Evolutionary conservation across 2,113 vertebrate genomes (phyloP).

Genomic region (Cervus canadensis): DNA sequence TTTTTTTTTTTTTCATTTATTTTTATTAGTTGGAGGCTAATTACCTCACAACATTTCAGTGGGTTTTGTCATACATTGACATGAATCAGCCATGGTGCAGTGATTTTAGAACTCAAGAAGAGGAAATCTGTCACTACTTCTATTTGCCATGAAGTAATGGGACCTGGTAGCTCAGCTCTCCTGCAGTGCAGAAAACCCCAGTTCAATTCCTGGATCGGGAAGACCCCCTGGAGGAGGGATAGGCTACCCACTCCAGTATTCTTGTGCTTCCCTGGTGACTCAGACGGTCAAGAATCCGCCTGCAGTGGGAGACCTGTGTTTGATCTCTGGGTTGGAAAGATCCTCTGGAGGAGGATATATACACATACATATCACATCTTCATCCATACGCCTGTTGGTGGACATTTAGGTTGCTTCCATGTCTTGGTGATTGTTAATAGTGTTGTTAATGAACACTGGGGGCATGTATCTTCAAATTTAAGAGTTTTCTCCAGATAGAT

Average conservation of each 20-base stretch:
- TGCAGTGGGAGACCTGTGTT: not conserved
- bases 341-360: not conserved
- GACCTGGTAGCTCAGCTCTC: not conserved
- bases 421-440: not conserved
- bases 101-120: not conserved
- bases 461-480: not conserved
- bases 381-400: not conserved
- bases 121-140: not conserved
- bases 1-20: too few relatives aligned
- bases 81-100: not conserved
- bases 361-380: not conserved
- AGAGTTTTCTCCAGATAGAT: not conserved
- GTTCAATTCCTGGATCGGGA: not conserved
- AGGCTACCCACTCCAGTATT: not conserved
- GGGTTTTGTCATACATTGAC: too few relatives aligned
- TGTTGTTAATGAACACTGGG: not conserved
- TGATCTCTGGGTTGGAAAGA: not conserved
- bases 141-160: not conserved
- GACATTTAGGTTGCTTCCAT: not conserved
- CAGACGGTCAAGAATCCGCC: not conserved
- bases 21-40: too few relatives aligned
- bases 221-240: not conserved
- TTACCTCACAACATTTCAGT: too few relatives aligned
- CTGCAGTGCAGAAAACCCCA: not conserved
- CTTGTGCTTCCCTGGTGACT: not conserved